Percentiles rank a stretch among this genome's conserved stretches.
Evolutionary conservation across 2,888 invertebrate genomes (phyloP).

Genomic region (Cistogaster globosa): DNA sequence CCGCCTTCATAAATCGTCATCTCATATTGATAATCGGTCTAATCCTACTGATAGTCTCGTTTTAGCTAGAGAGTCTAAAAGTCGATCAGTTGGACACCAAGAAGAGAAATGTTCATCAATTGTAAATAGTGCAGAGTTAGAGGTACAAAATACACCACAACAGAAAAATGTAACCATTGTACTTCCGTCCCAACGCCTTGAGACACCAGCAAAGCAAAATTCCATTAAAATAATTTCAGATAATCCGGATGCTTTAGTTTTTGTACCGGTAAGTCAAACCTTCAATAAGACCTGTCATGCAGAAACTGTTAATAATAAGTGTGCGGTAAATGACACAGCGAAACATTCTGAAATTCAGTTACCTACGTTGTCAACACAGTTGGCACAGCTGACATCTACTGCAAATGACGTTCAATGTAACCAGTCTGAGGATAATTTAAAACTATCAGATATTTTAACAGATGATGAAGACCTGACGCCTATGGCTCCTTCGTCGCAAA

Average conservation of each 20-base stretch:
- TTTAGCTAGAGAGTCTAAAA: too few species aligned
- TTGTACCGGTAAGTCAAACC: constrained; percentile 64
- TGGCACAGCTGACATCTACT: background rate
- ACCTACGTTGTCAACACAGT: too few species aligned
- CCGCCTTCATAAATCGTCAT: too few species aligned
- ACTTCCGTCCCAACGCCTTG: too few species aligned
- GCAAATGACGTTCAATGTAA: background rate
- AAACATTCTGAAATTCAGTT: background rate
- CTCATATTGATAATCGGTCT: too few species aligned
- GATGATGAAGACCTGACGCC: constrained; percentile 67
- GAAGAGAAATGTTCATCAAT: background rate
- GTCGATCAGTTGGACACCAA: background rate
- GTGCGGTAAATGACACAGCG: background rate
- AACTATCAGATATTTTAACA: constrained; percentile 65
- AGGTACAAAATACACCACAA: too few species aligned
- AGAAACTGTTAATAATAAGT: background rate
- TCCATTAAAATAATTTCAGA: constrained; percentile 2
- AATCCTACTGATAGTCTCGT: too few species aligned
- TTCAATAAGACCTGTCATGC: constrained; percentile 16
- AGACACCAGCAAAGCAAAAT: constrained; percentile 24
- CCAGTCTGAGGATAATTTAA: constrained; percentile 44
- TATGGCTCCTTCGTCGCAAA: background rate
- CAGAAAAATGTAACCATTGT: too few species aligned
- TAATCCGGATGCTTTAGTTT: constrained; percentile 15
- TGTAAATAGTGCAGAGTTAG: background rate